Conservation (phyloP, 2,113 vertebrate species). For the Canis aureus region DNA sequence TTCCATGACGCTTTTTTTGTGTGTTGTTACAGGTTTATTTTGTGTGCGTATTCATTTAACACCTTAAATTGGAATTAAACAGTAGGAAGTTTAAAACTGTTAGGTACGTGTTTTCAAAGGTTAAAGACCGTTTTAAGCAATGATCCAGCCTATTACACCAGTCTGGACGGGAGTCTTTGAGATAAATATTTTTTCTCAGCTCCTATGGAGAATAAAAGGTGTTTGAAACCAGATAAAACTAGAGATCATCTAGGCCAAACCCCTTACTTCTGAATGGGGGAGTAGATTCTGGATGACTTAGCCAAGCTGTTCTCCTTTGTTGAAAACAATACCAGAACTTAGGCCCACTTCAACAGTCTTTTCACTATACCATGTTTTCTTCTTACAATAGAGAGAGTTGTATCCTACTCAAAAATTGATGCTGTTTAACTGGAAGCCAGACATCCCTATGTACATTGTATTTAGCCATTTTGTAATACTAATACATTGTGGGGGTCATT, state of each 20-base stretch:
- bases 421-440: not conserved
- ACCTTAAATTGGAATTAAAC: not conserved
- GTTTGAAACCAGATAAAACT: not conserved
- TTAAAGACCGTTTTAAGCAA: not conserved
- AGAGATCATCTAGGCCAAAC: not conserved
- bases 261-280: not conserved
- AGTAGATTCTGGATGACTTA: not conserved
- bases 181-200: not conserved
- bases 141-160: not conserved
- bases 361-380: not conserved
- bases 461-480: not conserved
- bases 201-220: not conserved
- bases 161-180: not conserved
- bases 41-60: not conserved
- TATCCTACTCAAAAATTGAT: not conserved
- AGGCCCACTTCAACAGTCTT: not conserved
- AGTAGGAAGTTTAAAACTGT: not conserved
- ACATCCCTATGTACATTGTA: not conserved
- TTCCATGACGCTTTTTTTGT: not conserved
- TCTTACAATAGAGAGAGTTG: not conserved
- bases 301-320: not conserved
- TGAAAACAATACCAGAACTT: constrained; percentile 34
- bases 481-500: not conserved
- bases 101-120: not conserved
- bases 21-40: not conserved